Percentiles rank a stretch among this genome's conserved stretches.
These are phyloP conservation scores for Paguma larvata DNA, from an alignment of 2,797 vertebrate genomes.

Conservation along the genomic window DNA sequence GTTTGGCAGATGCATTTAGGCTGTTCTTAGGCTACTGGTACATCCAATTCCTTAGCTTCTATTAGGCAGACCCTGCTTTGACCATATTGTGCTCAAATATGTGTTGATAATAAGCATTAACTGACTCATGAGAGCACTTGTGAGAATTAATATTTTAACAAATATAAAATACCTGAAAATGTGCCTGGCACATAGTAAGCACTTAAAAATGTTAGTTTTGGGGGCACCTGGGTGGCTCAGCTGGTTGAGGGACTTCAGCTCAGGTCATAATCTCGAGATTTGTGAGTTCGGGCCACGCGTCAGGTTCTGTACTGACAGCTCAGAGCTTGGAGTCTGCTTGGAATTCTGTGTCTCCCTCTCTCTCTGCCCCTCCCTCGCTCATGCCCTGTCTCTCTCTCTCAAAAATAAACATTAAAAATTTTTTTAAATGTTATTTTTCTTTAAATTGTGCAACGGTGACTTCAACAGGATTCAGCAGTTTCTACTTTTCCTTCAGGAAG, in stretches of 20 bases:
- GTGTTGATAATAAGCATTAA: neutral
- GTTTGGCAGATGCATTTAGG: neutral
- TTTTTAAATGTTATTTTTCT: neutral
- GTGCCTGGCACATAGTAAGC: neutral
- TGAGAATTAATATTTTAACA: neutral
- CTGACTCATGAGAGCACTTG: neutral
- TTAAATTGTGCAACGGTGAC: neutral
- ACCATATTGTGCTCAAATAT: neutral
- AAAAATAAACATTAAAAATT: no score
- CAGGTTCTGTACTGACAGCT: no score
- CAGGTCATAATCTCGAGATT: no score
- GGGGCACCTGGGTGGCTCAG: no score
- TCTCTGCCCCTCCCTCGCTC: no score
- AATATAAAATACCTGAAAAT: neutral
- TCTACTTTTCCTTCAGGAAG: neutral
- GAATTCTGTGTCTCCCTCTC: no score
- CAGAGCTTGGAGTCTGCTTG: no score
- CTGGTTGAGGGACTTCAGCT: no score
- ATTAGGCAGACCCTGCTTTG: neutral
- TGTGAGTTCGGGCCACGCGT: no score
- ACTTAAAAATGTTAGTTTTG: conserved; percentile 1
- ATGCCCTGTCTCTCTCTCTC: no score
- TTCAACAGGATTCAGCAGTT: neutral
- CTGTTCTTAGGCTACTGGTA: neutral
- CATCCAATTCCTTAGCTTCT: neutral